Evolutionary conservation across 2,113 vertebrate species (phyloP), one percentile per base, ranked within the genome.

Genomic region (Callorhinus ursinus): DNA sequence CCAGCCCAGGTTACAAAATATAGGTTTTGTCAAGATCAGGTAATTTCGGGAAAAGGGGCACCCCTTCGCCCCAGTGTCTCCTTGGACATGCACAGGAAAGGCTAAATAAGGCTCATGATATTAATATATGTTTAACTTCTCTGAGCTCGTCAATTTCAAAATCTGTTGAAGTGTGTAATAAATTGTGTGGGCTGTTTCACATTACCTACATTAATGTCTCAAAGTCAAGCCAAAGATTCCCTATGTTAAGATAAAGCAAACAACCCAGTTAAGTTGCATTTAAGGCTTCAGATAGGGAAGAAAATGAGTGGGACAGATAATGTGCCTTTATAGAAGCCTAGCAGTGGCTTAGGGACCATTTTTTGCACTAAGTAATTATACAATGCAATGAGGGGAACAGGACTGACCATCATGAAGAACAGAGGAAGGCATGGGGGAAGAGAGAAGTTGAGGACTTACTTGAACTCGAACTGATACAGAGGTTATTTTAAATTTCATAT

Each of bases 361-460:
- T 51, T 51, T 21, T 2, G 22, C 22, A 4, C 4, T 7, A 46
- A 18, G 18, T 9, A 22, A 36, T 3, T 24, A 24, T 53, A 31
- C 4, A 1, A 0, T 4, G 1, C 46, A 59, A 0, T 22, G 24
- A 72, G 53, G 26, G 16, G 63, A 11, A 28, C 0, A 11, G 1
- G 2, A 4, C 0, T 33, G 28, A 15, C 14, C 18, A 49, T 16
- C 15, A 7, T 28, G 61, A 53, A 91, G 33, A 61, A 16, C 3
- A 53, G 26, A 59, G 42, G 5, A 39, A 46, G 14, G 16, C 65
- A 2, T 15, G 24, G 2, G 1, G 22, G 59, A 13, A 26, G 28
- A 4, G 39, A 18, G 12, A 46, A 16, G 11, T 18, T 46, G 5
- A 31, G 26, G 21, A 39, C 19, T 3, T 55, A 69, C 33, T 67